These are phyloP conservation scores for Craterocephalus amniculus DNA, from an alignment of 2,797 vertebrate species.

Conservation along the genomic window DNA sequence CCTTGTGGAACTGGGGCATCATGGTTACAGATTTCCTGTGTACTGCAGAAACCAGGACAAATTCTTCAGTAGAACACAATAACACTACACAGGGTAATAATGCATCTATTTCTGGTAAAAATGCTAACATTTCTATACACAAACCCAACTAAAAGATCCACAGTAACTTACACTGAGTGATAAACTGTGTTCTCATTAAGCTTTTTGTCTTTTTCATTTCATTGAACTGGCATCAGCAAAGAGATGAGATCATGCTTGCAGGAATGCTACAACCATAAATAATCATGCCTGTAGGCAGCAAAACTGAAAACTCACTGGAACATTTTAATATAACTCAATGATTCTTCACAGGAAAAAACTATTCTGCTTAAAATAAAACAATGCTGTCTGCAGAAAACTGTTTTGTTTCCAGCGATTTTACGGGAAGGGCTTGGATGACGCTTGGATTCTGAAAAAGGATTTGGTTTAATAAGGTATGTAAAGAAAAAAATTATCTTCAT, in stretches of 20 bases:
- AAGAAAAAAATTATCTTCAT: neutral
- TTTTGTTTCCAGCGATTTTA: neutral
- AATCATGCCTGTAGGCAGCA: neutral
- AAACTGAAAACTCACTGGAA: neutral
- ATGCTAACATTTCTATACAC: neutral
- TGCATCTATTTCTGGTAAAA: neutral
- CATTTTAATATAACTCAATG: neutral
- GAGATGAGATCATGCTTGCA: neutral
- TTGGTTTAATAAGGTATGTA: neutral
- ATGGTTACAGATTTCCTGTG: too few species aligned
- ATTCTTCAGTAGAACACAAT: too few species aligned
- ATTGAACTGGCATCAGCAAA: neutral
- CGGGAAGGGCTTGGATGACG: neutral
- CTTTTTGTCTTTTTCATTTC: neutral
- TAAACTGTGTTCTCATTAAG: neutral
- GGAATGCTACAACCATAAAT: neutral
- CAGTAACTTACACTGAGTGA: neutral
- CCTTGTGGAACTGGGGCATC: too few species aligned
- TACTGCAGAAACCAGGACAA: neutral
- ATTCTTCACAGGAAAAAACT: neutral
- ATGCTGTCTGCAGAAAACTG: neutral
- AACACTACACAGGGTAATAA: neutral
- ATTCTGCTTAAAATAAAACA: neutral
- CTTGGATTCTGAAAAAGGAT: neutral
- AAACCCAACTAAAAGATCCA: neutral